Base-by-base conservation (phyloP, 2,888 invertebrate genomes). In the Eledone cirrhosa region DNA sequence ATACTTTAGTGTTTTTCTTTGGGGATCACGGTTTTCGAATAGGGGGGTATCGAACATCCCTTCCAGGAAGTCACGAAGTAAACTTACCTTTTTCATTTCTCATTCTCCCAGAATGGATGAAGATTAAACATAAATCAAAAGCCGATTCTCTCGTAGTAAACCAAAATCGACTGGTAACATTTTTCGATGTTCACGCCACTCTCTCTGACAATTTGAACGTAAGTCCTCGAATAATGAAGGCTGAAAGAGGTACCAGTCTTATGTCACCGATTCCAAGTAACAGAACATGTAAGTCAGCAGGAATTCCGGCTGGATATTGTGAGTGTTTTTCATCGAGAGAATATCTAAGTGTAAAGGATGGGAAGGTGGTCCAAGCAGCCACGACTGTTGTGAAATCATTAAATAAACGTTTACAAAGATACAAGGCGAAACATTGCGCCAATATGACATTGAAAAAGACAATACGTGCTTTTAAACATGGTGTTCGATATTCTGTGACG, bases 21-120 rank as follows among this genome's bases (percentile, higher is more conserved):
- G 41, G 72, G 33, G 72, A 72, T 24, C 72, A 72, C 7, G 72
- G 72, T 41, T 72, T 41, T 22, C 72, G 41, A n/a, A 33, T 72
- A 31, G 72, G 72, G 11, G 72, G 33, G 13, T 72, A 19, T 22
- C 72, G 72, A 5, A 1, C 31, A 11, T 19, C 72, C 13, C 2
- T 14, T 2, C n/a, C 13, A 4, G 72, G 72, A 33, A 33, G n/a
- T n/a, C 41, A 72, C 22, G 72, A 72, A 72, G 27, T 31, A n/a
- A 72, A 33, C 22, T 72, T 72, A 24, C 72, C 72, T 3, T 72
- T 72, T 22, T 31, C 33, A 41, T 72, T 33, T 29, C 31, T 72
- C 0, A 24, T 72, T n/a, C 19, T 72, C 24, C 72, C 72, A 11
- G 41, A 72, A 14, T 72, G 72, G 72, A 31, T 72, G 31, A 72